Evolutionary conservation across 1,140 invertebrate genomes (phyloP).

Genomic region (Lithobius niger): DNA sequence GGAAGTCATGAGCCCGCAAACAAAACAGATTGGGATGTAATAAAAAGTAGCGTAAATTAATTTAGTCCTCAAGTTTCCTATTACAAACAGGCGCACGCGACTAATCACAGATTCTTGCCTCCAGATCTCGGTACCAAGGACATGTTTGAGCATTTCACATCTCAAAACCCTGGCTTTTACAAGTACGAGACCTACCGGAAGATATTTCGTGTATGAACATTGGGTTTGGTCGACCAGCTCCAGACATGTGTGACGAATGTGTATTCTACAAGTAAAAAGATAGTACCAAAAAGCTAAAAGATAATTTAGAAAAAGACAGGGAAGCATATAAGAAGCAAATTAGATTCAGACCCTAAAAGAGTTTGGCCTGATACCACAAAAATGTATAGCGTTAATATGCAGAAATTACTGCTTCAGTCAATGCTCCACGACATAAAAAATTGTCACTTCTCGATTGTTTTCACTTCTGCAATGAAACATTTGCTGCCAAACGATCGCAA

Average conservation of each 20-base stretch:
- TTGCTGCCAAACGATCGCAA: not conserved
- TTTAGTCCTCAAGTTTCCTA: not conserved
- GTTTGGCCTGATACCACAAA: not conserved
- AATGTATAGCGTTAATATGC: not conserved
- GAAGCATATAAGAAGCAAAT: constrained; percentile 1
- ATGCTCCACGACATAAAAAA: not conserved
- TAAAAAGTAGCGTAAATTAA: not conserved
- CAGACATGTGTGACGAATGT: not conserved
- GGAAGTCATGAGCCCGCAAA: not conserved
- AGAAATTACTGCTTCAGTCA: not conserved
- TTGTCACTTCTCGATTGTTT: not conserved
- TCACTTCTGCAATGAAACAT: not conserved
- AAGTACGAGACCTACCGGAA: not conserved
- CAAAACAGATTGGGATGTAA: not conserved
- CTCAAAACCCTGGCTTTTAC: not conserved
- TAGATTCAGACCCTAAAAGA: not conserved
- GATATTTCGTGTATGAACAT: not conserved
- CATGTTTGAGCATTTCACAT: not conserved
- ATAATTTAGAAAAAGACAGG: constrained; percentile 3
- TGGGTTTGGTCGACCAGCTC: not conserved
- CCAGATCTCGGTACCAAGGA: not conserved
- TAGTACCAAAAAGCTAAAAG: not conserved
- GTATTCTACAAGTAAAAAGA: not conserved
- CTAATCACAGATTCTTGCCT: not conserved
- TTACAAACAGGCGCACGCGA: not conserved